A percentile compares a stretch with the other conserved stretches of the same genome.
phyloP scores from a whole-genome alignment of 2,113 vertebrate genomes.

The Podarcis raffonei region DNA sequence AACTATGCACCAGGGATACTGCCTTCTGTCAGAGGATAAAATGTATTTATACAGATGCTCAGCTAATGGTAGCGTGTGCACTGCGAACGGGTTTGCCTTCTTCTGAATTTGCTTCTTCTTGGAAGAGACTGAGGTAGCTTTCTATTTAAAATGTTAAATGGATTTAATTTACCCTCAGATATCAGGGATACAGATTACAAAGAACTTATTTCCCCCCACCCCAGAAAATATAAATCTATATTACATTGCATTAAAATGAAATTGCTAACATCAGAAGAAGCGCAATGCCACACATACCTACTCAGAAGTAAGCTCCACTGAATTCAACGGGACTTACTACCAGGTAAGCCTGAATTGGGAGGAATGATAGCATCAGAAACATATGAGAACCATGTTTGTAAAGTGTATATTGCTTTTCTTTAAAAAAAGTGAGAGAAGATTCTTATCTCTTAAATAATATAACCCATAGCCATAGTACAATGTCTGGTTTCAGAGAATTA shows the following conservation, averaged over 20 bases:
- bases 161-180: conserved; percentile 65
- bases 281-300: too few relatives aligned
- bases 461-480: conserved; percentile 27
- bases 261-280: conserved; percentile 65
- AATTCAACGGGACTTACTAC: not conserved
- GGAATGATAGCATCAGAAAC: conserved; percentile 60
- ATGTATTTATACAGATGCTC: conserved; percentile 21
- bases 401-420: conserved; percentile 47
- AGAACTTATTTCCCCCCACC: conserved; percentile 38
- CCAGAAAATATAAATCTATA: conserved; percentile 54
- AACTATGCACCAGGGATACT: accelerated
- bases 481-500: conserved; percentile 14
- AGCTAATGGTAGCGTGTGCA: conserved; percentile 28
- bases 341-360: conserved; percentile 43
- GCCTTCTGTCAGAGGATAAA: not conserved
- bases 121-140: conserved; percentile 55
- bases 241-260: conserved; percentile 71
- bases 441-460: conserved; percentile 61
- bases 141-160: conserved; percentile 63
- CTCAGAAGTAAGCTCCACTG: too few relatives aligned
- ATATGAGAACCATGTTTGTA: conserved; percentile 42
- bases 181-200: conserved; percentile 49
- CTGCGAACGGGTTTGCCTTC: conserved; percentile 50
- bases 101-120: conserved; percentile 41
- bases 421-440: conserved; percentile 14